A percentile compares a stretch with the other conserved stretches of the same genome.
These are phyloP conservation scores for Drosophila saltans DNA, from an alignment of 1,140 invertebrate species.

Conservation along the genomic window DNA sequence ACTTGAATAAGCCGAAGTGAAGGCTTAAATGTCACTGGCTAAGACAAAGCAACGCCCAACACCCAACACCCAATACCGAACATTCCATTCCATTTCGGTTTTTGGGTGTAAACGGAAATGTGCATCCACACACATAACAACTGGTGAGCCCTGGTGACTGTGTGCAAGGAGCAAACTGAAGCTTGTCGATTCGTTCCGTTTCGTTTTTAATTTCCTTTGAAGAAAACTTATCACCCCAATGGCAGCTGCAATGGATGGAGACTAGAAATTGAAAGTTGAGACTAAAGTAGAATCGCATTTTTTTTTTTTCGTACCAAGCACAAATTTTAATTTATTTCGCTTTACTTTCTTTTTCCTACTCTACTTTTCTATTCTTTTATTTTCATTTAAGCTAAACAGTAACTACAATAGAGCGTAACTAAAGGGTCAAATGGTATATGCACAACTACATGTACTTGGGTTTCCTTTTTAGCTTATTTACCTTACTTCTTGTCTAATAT, in stretches of 20 bases:
- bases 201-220: constrained; percentile 30
- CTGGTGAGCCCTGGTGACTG: background rate
- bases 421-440: no score
- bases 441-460: no score
- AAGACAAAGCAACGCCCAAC: background rate
- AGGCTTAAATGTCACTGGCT: constrained; percentile 6
- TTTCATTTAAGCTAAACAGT: no score
- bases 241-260: constrained; percentile 7
- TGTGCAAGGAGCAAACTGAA: background rate
- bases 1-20: background rate
- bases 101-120: background rate
- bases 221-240: constrained; percentile 23
- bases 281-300: background rate
- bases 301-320: background rate
- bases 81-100: no score
- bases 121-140: background rate
- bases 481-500: background rate
- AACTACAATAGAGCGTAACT: no score
- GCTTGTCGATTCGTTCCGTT: constrained; percentile 4
- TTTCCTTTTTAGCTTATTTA: no score
- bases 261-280: constrained; percentile 11
- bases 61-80: no score
- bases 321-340: background rate
- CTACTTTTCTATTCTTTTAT: background rate
- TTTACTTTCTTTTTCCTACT: background rate